Evolutionary conservation across 2,797 vertebrate species (phyloP).

Genomic region (Eidolon dupreanum): DNA sequence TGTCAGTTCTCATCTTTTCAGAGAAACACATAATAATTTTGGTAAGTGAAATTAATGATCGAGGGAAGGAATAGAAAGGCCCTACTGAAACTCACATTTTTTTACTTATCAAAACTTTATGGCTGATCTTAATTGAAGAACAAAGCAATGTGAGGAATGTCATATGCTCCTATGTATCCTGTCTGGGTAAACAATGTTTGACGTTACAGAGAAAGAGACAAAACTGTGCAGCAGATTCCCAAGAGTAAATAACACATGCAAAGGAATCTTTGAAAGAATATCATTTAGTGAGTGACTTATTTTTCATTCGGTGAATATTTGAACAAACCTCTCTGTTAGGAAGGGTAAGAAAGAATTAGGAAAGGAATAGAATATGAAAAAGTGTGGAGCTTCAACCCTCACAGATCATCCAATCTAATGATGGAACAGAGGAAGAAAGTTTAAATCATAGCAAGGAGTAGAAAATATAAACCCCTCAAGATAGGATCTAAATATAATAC

Average conservation of each 20-base stretch:
- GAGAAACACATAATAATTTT: constrained; percentile 22
- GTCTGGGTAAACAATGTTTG: constrained; percentile 61
- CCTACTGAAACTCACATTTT: neutral
- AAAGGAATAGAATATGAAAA: neutral
- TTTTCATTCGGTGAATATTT: neutral
- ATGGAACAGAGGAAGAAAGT: neutral
- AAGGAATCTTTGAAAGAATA: constrained; percentile 1
- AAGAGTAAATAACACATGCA: neutral
- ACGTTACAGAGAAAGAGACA: neutral
- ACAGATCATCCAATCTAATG: neutral
- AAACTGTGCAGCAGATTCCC: constrained; percentile 12
- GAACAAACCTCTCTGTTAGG: neutral
- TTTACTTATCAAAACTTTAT: constrained; percentile 39
- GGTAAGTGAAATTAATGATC: constrained; percentile 22
- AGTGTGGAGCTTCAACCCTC: neutral
- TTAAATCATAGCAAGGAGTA: neutral
- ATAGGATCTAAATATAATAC: neutral
- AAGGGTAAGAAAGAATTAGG: neutral
- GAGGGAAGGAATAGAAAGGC: constrained; percentile 21
- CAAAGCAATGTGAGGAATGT: constrained; percentile 53
- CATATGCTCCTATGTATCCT: constrained; percentile 43
- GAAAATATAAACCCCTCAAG: neutral
- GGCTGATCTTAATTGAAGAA: constrained; percentile 18
- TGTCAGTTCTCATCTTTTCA: neutral
- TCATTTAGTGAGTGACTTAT: neutral